Conservation (phyloP, 2,113 vertebrate species). For the Microcebus jonahi region DNA sequence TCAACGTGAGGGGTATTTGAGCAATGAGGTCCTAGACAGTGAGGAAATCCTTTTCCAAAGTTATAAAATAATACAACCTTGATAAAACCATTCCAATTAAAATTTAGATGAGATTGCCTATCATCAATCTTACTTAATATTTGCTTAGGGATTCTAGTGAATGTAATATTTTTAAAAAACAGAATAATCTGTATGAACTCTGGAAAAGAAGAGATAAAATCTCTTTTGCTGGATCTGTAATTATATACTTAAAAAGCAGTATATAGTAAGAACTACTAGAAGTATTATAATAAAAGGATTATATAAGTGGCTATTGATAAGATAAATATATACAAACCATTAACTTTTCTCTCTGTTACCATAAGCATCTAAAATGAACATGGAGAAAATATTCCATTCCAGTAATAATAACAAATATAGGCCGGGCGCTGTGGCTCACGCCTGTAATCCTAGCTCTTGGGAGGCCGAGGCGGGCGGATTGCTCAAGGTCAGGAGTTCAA, state of each 20-base stretch:
- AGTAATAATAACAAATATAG: neutral
- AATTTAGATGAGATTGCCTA: neutral
- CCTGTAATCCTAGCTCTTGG: too few relatives aligned
- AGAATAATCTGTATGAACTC: neutral
- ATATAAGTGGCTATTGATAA: neutral
- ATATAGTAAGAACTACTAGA: neutral
- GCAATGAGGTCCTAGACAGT: neutral
- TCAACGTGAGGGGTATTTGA: neutral
- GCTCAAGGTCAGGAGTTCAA: too few relatives aligned
- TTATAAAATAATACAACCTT: neutral
- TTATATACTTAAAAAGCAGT: neutral
- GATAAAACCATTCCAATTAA: neutral
- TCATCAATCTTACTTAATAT: neutral
- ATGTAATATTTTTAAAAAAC: neutral
- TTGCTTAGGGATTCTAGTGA: neutral
- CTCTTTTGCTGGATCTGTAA: neutral
- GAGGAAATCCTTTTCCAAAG: neutral
- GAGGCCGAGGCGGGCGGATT: too few relatives aligned
- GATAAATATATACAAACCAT: neutral
- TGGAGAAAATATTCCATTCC: conserved; percentile 1
- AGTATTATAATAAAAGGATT: neutral
- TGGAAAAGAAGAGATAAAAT: neutral
- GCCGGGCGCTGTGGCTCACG: too few relatives aligned
- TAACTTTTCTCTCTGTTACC: neutral
- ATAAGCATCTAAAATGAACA: neutral